A percentile compares a stretch with the other conserved stretches of the same genome.
Conservation (phyloP, 2,888 invertebrate species). For the Metacarcinus magister region DNA sequence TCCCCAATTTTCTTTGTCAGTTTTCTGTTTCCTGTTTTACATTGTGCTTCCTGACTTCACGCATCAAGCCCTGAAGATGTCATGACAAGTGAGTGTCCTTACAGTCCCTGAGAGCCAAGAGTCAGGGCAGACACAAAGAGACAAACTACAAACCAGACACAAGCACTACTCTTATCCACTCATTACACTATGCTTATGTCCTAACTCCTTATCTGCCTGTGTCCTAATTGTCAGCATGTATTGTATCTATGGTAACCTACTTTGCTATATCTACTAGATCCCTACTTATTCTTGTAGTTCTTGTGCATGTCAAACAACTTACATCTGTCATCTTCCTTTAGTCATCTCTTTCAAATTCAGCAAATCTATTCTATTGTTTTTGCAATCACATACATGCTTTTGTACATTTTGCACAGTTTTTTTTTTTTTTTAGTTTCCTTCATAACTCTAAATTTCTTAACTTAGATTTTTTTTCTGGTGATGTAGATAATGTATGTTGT, state of each 20-base stretch:
- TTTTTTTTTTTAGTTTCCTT: neutral
- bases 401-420: neutral
- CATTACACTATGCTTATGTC: slow-evolving; percentile 29
- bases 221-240: neutral
- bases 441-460: neutral
- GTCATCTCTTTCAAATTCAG: neutral
- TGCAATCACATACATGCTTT: too few species aligned
- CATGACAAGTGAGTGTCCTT: slow-evolving; percentile 4
- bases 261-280: neutral
- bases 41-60: slow-evolving; percentile 79
- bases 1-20: slow-evolving; percentile 57
- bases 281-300: neutral
- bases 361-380: neutral
- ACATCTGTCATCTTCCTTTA: neutral
- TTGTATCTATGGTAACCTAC: neutral
- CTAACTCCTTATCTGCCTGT: neutral
- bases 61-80: slow-evolving; percentile 63
- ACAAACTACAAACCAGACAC: slow-evolving; percentile 43
- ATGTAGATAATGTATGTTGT: neutral
- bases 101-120: slow-evolving; percentile 43
- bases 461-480: neutral
- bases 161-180: neutral
- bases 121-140: slow-evolving; percentile 31
- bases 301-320: neutral
- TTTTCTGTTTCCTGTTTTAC: slow-evolving; percentile 44